A percentile compares a stretch with the other conserved stretches of the same genome.
Evolutionary conservation across 2,113 vertebrate genomes (phyloP).

Genomic region (Hydrolagus affinis): DNA sequence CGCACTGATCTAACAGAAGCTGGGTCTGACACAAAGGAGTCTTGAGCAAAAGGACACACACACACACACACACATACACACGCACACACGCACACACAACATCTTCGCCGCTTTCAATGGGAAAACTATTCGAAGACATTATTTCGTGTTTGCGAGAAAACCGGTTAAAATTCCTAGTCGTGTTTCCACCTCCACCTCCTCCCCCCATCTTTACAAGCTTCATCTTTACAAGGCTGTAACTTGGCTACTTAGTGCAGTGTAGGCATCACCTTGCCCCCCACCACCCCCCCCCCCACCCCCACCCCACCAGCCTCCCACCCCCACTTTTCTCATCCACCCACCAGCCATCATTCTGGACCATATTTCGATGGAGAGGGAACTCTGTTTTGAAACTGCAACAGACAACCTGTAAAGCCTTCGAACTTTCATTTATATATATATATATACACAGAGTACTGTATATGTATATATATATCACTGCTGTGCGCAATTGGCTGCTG

Average conservation of each 20-base stretch:
- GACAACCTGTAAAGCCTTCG: no score
- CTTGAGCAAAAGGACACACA: constrained; percentile 12
- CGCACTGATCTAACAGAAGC: not conserved
- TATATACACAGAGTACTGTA: no score
- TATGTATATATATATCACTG: no score
- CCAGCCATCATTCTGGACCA: not conserved
- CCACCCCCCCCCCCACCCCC: not conserved
- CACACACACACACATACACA: no score
- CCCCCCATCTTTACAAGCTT: not conserved
- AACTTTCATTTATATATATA: no score
- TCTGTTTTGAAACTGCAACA: not conserved
- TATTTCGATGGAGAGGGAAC: constrained; percentile 1
- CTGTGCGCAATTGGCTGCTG: no score
- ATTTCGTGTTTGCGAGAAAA: constrained; percentile 1
- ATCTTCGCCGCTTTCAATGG: constrained; percentile 11
- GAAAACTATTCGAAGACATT: not conserved
- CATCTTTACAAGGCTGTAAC: not conserved
- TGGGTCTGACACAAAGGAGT: not conserved
- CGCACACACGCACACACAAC: no score
- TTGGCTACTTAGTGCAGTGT: not conserved
- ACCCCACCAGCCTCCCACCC: not conserved
- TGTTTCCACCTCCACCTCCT: not conserved
- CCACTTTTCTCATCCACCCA: not conserved
- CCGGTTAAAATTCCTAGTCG: not conserved
- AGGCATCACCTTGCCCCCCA: no score